These are phyloP conservation scores for Polyergus mexicanus DNA, from an alignment of 1,140 invertebrate genomes.

Conservation along the genomic window DNA sequence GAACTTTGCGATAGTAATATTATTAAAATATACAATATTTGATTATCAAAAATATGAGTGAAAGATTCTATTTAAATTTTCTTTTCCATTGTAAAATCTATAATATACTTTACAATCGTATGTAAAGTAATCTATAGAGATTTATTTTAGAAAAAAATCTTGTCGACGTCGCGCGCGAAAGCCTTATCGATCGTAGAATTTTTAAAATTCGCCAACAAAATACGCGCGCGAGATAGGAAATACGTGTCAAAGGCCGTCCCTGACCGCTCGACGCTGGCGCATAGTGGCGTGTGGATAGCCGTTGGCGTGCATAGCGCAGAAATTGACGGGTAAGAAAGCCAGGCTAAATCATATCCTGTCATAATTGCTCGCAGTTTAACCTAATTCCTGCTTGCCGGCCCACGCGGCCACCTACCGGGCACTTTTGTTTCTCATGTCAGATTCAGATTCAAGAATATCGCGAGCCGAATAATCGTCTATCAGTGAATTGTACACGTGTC, in stretches of 20 bases:
- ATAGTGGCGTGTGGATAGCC: conserved; percentile 67
- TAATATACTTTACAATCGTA: neutral
- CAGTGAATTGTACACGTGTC: too few species aligned
- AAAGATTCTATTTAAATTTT: neutral
- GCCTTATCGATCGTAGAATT: conserved; percentile 33
- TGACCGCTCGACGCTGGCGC: conserved; percentile 68
- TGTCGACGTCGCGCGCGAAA: neutral
- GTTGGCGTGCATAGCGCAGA: conserved; percentile 72
- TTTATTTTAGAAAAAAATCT: conserved; percentile 9
- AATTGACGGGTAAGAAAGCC: conserved; percentile 77
- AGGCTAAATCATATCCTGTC: conserved; percentile 80
- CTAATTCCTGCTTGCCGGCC: conserved; percentile 74
- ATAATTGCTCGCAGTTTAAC: conserved; percentile 80
- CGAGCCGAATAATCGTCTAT: conserved; percentile 3
- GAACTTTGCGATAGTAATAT: neutral
- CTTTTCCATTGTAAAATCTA: neutral
- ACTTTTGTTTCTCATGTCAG: conserved; percentile 49
- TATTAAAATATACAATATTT: conserved; percentile 10
- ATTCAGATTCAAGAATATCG: conserved; percentile 36
- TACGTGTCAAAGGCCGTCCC: conserved; percentile 79
- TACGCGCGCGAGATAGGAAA: conserved; percentile 39
- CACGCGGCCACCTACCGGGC: conserved; percentile 65
- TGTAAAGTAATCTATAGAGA: neutral
- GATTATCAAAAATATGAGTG: too few species aligned
- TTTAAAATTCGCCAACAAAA: conserved; percentile 22